A percentile compares a stretch with the other conserved stretches of the same genome.
Evolutionary conservation across 2,888 invertebrate species (phyloP).

Genomic region (Drosophila barbarae): DNA sequence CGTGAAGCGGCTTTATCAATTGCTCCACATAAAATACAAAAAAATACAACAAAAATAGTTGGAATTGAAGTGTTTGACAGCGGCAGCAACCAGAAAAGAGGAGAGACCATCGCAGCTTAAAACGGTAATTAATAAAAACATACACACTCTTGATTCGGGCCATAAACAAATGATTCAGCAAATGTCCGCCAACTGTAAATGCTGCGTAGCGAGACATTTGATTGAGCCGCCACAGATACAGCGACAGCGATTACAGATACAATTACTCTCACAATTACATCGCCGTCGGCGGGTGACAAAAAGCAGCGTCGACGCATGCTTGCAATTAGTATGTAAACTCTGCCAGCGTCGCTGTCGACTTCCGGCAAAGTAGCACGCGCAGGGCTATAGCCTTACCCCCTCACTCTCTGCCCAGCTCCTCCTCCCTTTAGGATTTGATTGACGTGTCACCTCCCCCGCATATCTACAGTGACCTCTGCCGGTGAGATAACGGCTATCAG

Average conservation of each 20-base stretch:
- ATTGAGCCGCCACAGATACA: conserved; percentile 48
- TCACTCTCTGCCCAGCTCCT: conserved; percentile 1
- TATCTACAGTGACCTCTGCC: conserved; percentile 6
- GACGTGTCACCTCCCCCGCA: conserved; percentile 5
- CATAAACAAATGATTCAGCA: conserved; percentile 74
- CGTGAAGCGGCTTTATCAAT: conserved; percentile 66
- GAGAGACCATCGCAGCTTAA: conserved; percentile 55
- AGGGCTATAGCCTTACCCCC: conserved; percentile 33
- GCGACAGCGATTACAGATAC: background rate
- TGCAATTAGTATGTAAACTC: conserved; percentile 68
- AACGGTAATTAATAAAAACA: conserved; percentile 74
- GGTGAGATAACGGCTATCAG: background rate
- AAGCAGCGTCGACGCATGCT: conserved; percentile 59
- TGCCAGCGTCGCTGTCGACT: conserved; percentile 18
- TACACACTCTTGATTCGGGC: conserved; percentile 64
- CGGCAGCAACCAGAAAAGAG: conserved; percentile 28
- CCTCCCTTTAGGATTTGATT: conserved; percentile 15
- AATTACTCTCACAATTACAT: conserved; percentile 16
- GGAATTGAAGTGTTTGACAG: conserved; percentile 72
- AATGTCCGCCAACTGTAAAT: conserved; percentile 67
- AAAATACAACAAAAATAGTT: conserved; percentile 13
- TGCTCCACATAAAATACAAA: conserved; percentile 63
- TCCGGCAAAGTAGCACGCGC: conserved; percentile 63
- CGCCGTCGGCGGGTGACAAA: conserved; percentile 34
- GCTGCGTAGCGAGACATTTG: conserved; percentile 59